These are phyloP conservation scores for Neuroterus valhalla DNA, from an alignment of 1,140 invertebrate species.

Conservation along the genomic window DNA sequence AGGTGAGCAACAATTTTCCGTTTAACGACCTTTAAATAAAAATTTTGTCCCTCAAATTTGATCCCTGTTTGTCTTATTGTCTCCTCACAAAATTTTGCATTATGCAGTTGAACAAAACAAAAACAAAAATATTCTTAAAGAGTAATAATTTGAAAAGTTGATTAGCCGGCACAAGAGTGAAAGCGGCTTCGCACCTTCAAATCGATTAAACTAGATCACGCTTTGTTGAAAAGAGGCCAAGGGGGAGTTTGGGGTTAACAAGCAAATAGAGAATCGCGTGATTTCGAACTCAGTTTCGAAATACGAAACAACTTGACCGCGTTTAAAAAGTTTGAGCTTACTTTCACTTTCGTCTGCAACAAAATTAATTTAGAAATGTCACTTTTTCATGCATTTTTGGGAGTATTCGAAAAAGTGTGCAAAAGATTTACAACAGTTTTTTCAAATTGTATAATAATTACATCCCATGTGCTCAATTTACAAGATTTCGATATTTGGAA, in stretches of 20 bases:
- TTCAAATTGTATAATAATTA: too few relatives aligned
- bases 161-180: slow-evolving; percentile 20
- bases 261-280: slow-evolving; percentile 27
- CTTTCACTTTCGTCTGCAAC: neutral
- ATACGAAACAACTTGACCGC: slow-evolving; percentile 5
- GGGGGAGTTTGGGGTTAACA: slow-evolving; percentile 15
- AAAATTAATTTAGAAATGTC: neutral
- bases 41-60: neutral
- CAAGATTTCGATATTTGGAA: too few relatives aligned
- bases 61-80: neutral
- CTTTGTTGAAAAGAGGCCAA: slow-evolving; percentile 27
- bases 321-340: slow-evolving; percentile 15
- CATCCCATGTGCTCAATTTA: too few relatives aligned
- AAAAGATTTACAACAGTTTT: too few relatives aligned
- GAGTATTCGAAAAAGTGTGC: too few relatives aligned
- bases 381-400: too few relatives aligned
- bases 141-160: neutral
- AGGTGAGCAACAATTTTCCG: neutral
- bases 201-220: slow-evolving; percentile 27
- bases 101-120: too few relatives aligned
- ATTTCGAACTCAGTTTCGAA: slow-evolving; percentile 16
- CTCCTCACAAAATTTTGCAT: too few relatives aligned
- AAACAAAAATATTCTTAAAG: neutral
- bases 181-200: slow-evolving; percentile 6
- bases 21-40: too few relatives aligned